Evolutionary conservation across 2,888 invertebrate genomes (phyloP).

Genomic region (Apamea sordens): DNA sequence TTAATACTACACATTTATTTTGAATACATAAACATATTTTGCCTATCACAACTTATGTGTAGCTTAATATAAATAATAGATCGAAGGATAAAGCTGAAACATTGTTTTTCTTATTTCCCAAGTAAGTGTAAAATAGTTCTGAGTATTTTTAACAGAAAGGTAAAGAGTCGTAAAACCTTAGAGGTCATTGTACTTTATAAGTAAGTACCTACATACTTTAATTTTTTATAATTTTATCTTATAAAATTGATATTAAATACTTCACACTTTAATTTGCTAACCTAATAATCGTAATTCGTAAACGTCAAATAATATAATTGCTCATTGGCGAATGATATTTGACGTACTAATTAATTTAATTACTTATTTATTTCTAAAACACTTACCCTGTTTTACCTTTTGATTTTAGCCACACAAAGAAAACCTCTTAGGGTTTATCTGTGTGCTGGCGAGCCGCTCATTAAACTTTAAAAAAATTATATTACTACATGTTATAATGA

Average conservation of each 20-base stretch:
- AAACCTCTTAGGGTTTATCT: not conserved
- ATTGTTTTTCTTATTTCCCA: conserved; percentile 47
- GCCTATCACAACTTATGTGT: too few species aligned
- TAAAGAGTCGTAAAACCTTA: conserved; percentile 2
- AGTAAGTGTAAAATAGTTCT: conserved; percentile 32
- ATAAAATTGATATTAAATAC: conserved; percentile 10
- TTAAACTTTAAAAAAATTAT: too few species aligned
- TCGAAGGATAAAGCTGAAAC: conserved; percentile 18
- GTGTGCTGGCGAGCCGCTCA: too few species aligned
- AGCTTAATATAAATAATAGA: too few species aligned
- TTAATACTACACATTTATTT: too few species aligned
- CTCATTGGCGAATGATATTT: not conserved
- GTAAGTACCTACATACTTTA: not conserved
- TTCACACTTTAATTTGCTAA: conserved; percentile 32
- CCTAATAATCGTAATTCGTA: too few species aligned
- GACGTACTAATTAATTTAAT: not conserved
- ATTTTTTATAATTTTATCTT: not conserved
- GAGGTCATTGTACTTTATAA: conserved; percentile 5
- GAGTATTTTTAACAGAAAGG: conserved; percentile 22
- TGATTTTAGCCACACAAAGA: not conserved
- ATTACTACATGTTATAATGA: not conserved
- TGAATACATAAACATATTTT: too few species aligned
- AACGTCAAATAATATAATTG: too few species aligned
- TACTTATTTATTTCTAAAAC: not conserved
- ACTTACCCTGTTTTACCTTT: not conserved